phyloP scores from a whole-genome alignment of 2,797 vertebrate genomes.

The Macroramphosus scolopax region DNA sequence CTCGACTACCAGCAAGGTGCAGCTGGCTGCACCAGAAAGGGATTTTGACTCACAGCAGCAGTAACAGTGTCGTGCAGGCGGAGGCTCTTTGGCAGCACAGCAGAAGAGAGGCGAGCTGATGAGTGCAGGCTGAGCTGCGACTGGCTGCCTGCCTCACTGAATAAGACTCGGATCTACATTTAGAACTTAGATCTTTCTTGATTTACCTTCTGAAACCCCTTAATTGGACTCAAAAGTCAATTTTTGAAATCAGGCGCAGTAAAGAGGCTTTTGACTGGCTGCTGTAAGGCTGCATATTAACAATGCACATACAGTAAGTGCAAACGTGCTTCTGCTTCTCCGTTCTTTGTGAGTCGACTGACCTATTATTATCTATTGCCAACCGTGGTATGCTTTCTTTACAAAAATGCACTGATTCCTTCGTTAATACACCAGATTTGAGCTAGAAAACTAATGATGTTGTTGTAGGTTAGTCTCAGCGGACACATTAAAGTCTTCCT shows the following conservation, averaged over 20 bases:
- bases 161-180: slow-evolving; percentile 36
- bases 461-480: too few relatives aligned
- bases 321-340: too few relatives aligned
- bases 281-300: too few relatives aligned
- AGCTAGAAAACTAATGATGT: too few relatives aligned
- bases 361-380: too few relatives aligned
- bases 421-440: too few relatives aligned
- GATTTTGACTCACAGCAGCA: slow-evolving; percentile 33
- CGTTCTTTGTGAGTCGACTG: too few relatives aligned
- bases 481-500: too few relatives aligned
- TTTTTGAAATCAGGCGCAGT: slow-evolving; percentile 25
- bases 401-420: too few relatives aligned
- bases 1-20: slow-evolving; percentile 19
- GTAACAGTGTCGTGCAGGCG: slow-evolving; percentile 26
- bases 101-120: slow-evolving; percentile 32
- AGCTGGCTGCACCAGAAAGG: slow-evolving; percentile 19
- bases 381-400: too few relatives aligned
- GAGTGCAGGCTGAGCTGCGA: slow-evolving; percentile 24
- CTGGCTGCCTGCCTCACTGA: slow-evolving; percentile 31
- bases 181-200: slow-evolving; percentile 30
- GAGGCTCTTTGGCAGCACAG: slow-evolving; percentile 26
- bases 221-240: slow-evolving; percentile 23
- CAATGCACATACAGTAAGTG: too few relatives aligned
- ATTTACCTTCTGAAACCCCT: slow-evolving; percentile 37
- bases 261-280: slow-evolving; percentile 10